phyloP scores from a whole-genome alignment of 1,140 invertebrate species.

The Tyrophagus putrescentiae region DNA sequence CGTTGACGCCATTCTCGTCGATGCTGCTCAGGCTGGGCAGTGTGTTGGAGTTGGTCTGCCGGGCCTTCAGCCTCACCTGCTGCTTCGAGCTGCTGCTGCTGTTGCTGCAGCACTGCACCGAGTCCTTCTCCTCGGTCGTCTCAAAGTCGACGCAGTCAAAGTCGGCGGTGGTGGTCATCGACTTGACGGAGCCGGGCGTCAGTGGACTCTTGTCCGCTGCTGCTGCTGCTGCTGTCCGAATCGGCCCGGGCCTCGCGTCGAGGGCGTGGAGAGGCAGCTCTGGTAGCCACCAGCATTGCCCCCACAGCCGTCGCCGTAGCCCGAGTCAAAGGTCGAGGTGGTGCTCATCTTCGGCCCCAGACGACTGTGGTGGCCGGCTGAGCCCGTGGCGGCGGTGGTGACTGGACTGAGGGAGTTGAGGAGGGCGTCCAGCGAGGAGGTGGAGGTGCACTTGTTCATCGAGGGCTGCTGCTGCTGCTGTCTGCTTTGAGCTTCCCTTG shows the following conservation, averaged over 20 bases:
- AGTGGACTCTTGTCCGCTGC: slow-evolving; percentile 9
- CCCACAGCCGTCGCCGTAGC: slow-evolving; percentile 17
- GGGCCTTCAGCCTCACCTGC: slow-evolving; percentile 5
- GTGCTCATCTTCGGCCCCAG: slow-evolving; percentile 6
- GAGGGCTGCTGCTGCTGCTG: not conserved
- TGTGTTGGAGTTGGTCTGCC: slow-evolving; percentile 13
- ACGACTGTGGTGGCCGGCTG: not conserved
- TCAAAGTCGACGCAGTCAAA: not conserved
- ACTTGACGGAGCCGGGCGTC: slow-evolving; percentile 6
- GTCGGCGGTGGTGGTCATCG: not conserved
- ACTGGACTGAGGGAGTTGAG: slow-evolving; percentile 1
- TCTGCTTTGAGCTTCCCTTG: too few species aligned
- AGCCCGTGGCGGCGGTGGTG: too few species aligned
- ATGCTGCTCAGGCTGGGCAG: slow-evolving; percentile 17
- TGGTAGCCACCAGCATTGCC: slow-evolving; percentile 15
- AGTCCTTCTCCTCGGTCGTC: not conserved
- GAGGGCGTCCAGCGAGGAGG: not conserved
- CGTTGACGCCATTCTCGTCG: slow-evolving; percentile 15
- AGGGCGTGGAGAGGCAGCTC: slow-evolving; percentile 16
- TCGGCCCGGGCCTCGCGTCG: not conserved
- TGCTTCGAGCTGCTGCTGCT: not conserved
- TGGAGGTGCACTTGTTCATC: slow-evolving; percentile 5
- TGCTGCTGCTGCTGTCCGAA: too few species aligned
- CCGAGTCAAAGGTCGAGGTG: slow-evolving; percentile 19
- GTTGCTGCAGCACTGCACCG: not conserved